Conservation (phyloP, 2,888 invertebrate genomes). For the Nyleta sp. region DNA sequence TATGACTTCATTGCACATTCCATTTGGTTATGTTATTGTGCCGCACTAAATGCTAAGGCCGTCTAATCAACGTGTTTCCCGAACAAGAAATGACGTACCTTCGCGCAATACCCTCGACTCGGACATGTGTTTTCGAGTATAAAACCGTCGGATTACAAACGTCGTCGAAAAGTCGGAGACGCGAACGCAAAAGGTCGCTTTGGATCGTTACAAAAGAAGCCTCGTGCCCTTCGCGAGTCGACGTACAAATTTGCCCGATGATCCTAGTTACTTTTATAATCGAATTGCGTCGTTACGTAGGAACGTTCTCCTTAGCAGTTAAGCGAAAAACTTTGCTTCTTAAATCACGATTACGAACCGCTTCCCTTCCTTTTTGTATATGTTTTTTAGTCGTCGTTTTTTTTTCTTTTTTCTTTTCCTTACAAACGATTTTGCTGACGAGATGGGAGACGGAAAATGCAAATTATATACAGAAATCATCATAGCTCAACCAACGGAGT, state of each 20-base stretch:
- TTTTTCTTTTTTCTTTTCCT: slow-evolving; percentile 27
- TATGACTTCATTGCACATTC: slow-evolving; percentile 66
- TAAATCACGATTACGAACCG: background rate
- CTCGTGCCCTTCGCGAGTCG: background rate
- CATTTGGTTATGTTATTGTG: slow-evolving; percentile 64
- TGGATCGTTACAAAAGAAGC: background rate
- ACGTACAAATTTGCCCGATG: background rate
- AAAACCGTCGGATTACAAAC: background rate
- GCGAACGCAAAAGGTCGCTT: too few relatives aligned
- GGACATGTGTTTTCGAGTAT: background rate
- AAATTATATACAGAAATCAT: slow-evolving; percentile 49
- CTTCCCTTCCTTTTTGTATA: background rate
- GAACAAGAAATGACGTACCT: slow-evolving; percentile 17
- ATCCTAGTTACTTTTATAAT: background rate
- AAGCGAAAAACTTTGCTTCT: slow-evolving; percentile 3
- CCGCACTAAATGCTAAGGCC: slow-evolving; percentile 62
- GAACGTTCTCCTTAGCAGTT: slow-evolving; percentile 71
- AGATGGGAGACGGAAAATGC: too few relatives aligned
- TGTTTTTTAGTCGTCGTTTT: slow-evolving; percentile 5
- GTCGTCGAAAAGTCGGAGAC: too few relatives aligned
- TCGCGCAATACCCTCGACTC: slow-evolving; percentile 17
- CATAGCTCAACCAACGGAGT: background rate
- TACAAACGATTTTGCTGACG: slow-evolving; percentile 28
- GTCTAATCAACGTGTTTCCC: slow-evolving; percentile 33
- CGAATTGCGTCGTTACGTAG: slow-evolving; percentile 66